Percentiles rank a stretch among this genome's conserved stretches.
Evolutionary conservation across 1,140 invertebrate species (phyloP).

Genomic region (Littorina saxatilis): DNA sequence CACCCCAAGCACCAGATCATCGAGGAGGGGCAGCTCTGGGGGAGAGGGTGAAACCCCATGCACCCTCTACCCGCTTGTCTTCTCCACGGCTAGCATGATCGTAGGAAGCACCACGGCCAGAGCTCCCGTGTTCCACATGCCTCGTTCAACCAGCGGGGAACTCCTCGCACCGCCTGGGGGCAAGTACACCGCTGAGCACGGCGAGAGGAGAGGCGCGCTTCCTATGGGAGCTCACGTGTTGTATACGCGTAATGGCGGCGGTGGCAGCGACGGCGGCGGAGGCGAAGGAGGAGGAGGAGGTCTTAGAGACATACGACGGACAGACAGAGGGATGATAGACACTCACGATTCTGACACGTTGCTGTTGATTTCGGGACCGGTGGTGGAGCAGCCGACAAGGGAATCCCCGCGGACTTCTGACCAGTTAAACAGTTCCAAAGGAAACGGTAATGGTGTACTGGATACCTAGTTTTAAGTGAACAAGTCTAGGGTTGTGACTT

Average conservation of each 20-base stretch:
- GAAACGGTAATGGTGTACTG: no score
- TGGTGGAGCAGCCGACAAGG: neutral
- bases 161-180: neutral
- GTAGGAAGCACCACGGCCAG: neutral
- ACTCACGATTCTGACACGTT: neutral
- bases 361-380: neutral
- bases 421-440: no score
- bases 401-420: no score
- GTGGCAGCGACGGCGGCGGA: neutral
- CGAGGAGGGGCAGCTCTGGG: neutral
- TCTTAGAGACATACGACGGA: no score
- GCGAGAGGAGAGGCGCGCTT: neutral
- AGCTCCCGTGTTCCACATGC: neutral
- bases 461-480: no score
- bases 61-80: neutral
- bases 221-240: neutral
- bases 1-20: neutral
- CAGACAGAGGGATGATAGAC: no score
- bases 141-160: neutral
- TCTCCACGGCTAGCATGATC: conserved; percentile 1
- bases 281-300: no score
- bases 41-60: neutral
- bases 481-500: no score
- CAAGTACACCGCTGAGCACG: neutral
- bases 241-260: neutral